Base-by-base conservation (phyloP, 2,113 vertebrate species). In the Poecile atricapillus region DNA sequence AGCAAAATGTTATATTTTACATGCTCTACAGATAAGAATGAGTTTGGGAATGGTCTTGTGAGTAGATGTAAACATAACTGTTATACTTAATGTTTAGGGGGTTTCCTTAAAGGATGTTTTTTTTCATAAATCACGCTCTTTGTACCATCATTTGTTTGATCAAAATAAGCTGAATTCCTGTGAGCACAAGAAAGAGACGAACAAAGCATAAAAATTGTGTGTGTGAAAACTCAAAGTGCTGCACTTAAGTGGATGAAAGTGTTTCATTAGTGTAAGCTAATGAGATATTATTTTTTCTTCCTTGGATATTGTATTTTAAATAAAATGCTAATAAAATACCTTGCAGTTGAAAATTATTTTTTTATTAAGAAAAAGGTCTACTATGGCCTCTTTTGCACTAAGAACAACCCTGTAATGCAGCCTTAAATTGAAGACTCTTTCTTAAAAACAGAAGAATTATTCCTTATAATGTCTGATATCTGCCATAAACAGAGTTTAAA, bases 11-110 rank as follows among this genome's bases (percentile, higher is more conserved):
- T 22, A 41, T 50, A 64, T 35, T 73, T 74, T 9, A 46, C 5
- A 52, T 28, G 13, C 5, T 75, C 53, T 83, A 31, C 21, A 58
- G 52, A 65, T 28, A 4, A 60, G 6, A 70, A 50, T 52, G 17
- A 75, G 5, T 7, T 62, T 67, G 10, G 8, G 8, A 52, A 17
- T 58, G 20, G 3, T 67, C 46, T 63, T 11, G 0, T 44, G 43
- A 94, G 31, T 27, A 80, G 15, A 53, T 6, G 11, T 15, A 67
- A 87, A n/a, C 15, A 33, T 52, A 43, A 70, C 52, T 67, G 27
- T 30, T 64, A 15, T 13, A 55, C 4, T 21, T 85, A 44, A 55
- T 33, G 1, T 49, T 3, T 76, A 4, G 2, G 7, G 0, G 1
- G 11, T 46, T 41, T 46, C 11, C 8, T 47, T 65, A 28, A 41